Conservation (phyloP, 2,888 invertebrate genomes). For the Cyaniris semiargus region DNA sequence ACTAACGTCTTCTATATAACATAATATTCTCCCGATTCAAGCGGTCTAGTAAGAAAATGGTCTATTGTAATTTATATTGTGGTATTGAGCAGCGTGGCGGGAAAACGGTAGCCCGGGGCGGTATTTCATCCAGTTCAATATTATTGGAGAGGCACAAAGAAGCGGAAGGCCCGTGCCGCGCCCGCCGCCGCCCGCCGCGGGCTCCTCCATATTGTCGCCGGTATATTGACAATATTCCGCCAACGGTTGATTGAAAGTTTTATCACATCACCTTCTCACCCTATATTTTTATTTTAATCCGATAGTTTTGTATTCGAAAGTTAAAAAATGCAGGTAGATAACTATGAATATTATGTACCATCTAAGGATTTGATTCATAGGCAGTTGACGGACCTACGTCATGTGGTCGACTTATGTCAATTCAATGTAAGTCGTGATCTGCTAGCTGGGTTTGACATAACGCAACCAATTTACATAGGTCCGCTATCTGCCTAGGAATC, state of each 20-base stretch:
- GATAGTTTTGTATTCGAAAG: neutral
- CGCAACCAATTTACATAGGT: too few species aligned
- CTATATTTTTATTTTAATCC: slow-evolving; percentile 8
- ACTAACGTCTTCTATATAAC: too few species aligned
- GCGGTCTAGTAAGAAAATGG: neutral
- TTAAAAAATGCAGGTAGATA: neutral
- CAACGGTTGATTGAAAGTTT: slow-evolving; percentile 76
- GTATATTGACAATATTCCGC: slow-evolving; percentile 78
- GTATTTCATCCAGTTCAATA: slow-evolving; percentile 79
- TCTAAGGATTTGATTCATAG: too few species aligned
- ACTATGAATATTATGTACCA: neutral
- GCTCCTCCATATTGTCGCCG: slow-evolving; percentile 74
- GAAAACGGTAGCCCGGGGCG: slow-evolving; percentile 73
- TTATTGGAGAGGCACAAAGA: slow-evolving; percentile 77
- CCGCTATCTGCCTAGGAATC: too few species aligned
- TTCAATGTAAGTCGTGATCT: too few species aligned
- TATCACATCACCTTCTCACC: slow-evolving; percentile 68
- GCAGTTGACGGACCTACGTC: too few species aligned
- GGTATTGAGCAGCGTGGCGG: slow-evolving; percentile 72
- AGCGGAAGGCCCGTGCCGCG: slow-evolving; percentile 70
- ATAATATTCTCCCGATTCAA: neutral
- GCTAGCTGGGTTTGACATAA: too few species aligned
- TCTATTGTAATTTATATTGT: neutral
- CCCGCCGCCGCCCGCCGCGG: slow-evolving; percentile 68
- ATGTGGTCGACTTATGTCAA: too few species aligned